Base-by-base conservation (phyloP, 2,113 vertebrate genomes). In the Brachyhypopomus occidentalis region DNA sequence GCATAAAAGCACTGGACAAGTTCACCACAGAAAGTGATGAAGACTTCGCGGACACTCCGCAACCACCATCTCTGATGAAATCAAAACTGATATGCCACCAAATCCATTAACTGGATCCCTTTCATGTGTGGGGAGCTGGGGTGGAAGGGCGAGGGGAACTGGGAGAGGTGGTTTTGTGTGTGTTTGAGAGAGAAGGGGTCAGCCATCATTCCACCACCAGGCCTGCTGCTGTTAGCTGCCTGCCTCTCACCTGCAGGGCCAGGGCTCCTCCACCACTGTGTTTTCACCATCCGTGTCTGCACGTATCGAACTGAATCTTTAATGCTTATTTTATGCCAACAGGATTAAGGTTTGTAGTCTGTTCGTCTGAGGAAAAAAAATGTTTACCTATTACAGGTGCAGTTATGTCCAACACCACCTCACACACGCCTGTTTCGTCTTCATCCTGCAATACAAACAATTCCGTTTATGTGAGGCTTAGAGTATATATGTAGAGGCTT, bases 201-300 rank as follows among this genome's bases (percentile, higher is more conserved):
- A 77, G 83, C 83, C 82, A 75, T 70, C 77, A 64, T 69, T 71
- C 60, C 71, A 66, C 81, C 84, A 71, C 74, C 89, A 89, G 86
- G 85, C 82, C 85, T 91, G 87, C 84, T 12, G 3, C 88, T 90
- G 87, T 88, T 92, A 89, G 88, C 67, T 90, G 88, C 88, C 86
- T 90, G 82, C 86, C 78, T 82, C 45, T 87, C 72, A 0, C 83
- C 67, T 73, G 70, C 56, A 82, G 72, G 64, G 81, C 82, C 72
- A 60, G 2, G 12, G 62, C 69, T 66, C 41, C 71, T 48, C 22
- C 59, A 27, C 27, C 72, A 38, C 8, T 22, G 12, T 55, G 45
- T 56, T 58, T 64, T 72, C 20, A 5, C 23, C 36, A 64, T 36
- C 79, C 70, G 38, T 64, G 74, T 82, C 77, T 72, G 66, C 59